Evolutionary conservation across 2,113 vertebrate species (phyloP).

Genomic region (Heterotis niloticus): DNA sequence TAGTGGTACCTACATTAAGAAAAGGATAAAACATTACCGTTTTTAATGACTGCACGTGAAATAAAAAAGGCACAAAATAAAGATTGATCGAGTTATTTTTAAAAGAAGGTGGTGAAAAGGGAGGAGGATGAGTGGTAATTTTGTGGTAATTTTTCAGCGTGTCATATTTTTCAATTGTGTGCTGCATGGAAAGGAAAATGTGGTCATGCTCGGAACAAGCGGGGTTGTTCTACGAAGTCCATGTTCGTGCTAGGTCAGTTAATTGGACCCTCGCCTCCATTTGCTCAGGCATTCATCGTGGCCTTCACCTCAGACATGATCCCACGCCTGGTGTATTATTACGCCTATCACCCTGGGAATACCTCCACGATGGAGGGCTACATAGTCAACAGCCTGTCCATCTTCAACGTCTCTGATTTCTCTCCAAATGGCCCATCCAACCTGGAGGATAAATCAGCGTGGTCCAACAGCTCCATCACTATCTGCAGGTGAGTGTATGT

Average conservation of each 20-base stretch:
- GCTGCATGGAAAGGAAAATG: too few relatives aligned
- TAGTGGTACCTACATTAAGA: too few relatives aligned
- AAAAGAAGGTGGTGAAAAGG: too few relatives aligned
- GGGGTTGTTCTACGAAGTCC: neutral
- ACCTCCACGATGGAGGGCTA: slow-evolving; percentile 65
- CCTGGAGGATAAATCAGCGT: slow-evolving; percentile 34
- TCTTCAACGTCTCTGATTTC: slow-evolving; percentile 67
- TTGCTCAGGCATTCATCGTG: slow-evolving; percentile 86
- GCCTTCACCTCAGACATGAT: slow-evolving; percentile 98
- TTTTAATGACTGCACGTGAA: too few relatives aligned
- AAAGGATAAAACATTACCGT: too few relatives aligned
- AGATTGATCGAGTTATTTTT: too few relatives aligned
- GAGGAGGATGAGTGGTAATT: too few relatives aligned
- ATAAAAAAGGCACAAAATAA: too few relatives aligned
- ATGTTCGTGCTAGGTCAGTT: neutral
- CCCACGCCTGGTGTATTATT: slow-evolving; percentile 89
- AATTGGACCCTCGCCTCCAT: neutral
- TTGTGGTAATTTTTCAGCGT: too few relatives aligned
- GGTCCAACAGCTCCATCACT: slow-evolving; percentile 38
- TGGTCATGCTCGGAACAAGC: too few relatives aligned
- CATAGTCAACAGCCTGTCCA: slow-evolving; percentile 74
- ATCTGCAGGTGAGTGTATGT: slow-evolving; percentile 68
- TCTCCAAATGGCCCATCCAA: slow-evolving; percentile 44
- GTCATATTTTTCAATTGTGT: too few relatives aligned
- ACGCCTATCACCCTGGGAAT: slow-evolving; percentile 63